Evolutionary conservation across 2,797 vertebrate species (phyloP).

Genomic region (Syngnathus rostellatus): DNA sequence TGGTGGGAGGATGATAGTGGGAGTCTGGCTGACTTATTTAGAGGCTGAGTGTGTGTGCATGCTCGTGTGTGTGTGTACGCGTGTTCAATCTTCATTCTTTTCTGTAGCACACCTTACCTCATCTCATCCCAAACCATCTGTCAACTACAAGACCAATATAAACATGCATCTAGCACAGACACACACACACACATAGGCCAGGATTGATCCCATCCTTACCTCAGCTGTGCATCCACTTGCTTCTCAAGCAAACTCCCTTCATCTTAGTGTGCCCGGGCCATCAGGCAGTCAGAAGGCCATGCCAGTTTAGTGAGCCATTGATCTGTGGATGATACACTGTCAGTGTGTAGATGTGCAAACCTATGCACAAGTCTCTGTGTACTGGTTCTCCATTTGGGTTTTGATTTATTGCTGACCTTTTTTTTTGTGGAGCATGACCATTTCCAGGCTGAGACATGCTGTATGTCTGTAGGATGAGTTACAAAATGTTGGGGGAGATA

Average conservation of each 20-base stretch:
- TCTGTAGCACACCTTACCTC: constrained; percentile 23
- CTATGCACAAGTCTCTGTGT: background rate
- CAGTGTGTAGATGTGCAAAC: constrained; percentile 9
- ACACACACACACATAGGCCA: constrained; percentile 3
- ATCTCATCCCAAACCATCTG: constrained; percentile 45
- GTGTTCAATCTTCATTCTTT: constrained; percentile 4
- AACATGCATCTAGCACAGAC: constrained; percentile 18
- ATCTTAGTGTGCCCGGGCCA: constrained; percentile 5
- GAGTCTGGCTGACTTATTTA: background rate
- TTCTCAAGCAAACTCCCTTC: constrained; percentile 2
- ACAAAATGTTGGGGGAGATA: background rate
- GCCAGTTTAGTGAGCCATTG: constrained; percentile 21
- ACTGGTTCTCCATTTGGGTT: background rate
- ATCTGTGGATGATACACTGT: constrained; percentile 22
- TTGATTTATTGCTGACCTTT: constrained; percentile 7
- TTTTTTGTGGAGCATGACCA: background rate
- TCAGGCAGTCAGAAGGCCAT: constrained; percentile 25
- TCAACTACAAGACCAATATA: constrained; percentile 29
- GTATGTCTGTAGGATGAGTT: background rate
- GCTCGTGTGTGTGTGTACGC: background rate
- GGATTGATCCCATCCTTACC: constrained; percentile 5
- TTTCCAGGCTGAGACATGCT: background rate
- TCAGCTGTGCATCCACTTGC: constrained; percentile 8
- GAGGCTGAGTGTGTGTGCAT: background rate
- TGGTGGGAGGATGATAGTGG: background rate